These are phyloP conservation scores for Mimumesa dahlbomi DNA, from an alignment of 2,888 invertebrate genomes.

Conservation along the genomic window DNA sequence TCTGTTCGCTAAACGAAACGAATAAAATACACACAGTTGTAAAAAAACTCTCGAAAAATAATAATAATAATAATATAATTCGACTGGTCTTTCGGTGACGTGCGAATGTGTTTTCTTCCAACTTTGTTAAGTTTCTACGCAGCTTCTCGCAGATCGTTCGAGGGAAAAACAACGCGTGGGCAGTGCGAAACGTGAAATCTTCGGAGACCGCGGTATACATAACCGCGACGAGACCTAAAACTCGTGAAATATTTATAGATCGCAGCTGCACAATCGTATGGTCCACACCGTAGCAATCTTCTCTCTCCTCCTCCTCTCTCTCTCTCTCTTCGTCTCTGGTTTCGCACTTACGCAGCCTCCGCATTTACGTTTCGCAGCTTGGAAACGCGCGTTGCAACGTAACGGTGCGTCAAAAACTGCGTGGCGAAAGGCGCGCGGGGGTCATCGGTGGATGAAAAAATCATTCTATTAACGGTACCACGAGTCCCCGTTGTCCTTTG, in stretches of 20 bases:
- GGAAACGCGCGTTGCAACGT: slow-evolving; percentile 40
- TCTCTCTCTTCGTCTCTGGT: neutral
- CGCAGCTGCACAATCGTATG: slow-evolving; percentile 65
- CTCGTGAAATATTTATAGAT: slow-evolving; percentile 69
- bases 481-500: slow-evolving; percentile 33
- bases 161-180: too few relatives aligned
- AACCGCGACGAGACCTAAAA: slow-evolving; percentile 37
- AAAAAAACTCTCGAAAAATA: too few relatives aligned
- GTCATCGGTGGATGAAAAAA: slow-evolving; percentile 30
- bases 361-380: neutral
- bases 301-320: slow-evolving; percentile 8
- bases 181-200: too few relatives aligned
- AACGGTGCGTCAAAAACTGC: slow-evolving; percentile 52
- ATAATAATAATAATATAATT: too few relatives aligned
- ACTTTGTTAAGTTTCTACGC: too few relatives aligned
- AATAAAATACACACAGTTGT: too few relatives aligned
- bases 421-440: neutral
- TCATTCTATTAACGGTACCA: slow-evolving; percentile 47
- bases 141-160: too few relatives aligned
- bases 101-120: too few relatives aligned
- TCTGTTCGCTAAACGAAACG: too few relatives aligned
- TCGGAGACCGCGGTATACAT: too few relatives aligned
- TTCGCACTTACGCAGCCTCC: too few relatives aligned
- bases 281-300: slow-evolving; percentile 28
- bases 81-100: too few relatives aligned